Evolutionary conservation across 1,140 invertebrate genomes (phyloP), one percentile per base, ranked within the genome.

Genomic region (Portunus trituberculatus): DNA sequence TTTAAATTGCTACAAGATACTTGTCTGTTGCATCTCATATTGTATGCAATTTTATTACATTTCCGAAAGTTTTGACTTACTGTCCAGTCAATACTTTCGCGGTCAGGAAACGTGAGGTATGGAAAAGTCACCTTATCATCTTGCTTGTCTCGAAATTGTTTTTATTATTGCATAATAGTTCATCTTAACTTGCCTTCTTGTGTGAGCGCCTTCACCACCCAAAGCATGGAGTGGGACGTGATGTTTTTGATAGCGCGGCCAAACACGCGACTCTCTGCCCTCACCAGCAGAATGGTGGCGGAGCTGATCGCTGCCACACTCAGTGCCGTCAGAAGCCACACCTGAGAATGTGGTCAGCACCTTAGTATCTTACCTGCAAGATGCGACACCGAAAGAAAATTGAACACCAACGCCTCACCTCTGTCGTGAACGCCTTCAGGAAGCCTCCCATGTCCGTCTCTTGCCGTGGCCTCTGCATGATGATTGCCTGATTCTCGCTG

Each of bases 201-300:
- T 46, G 93, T 91, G 3, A 94, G 14, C 7, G 88, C 90, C 29
- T 94, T 88, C n/a, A 94, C n/a, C 20, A 94, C 88, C 67, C 93
- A 91, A 20, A 83, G 25, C 25, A 31, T 6, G 0, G 48, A 48
- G 14, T 89, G 89, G 7, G 59, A 76, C 3, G 4, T n/a, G 20
- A 94, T 4, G n/a, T 91, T 48, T 29, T 83, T 91, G 32, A 28
- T 76, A 59, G 0, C 0, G 0, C 6, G 0, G 59, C 25, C 39
- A 32, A 94, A 94, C 8, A 94, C 32, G 28, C 39, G 87, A 0
- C 28, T 84, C 45, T 94, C 93, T 0, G 87, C 93, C 93, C 59
- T 46, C 39, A 94, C 87, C 28, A 92, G 6, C 29, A 92, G 32
- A 0, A 39, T 45, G 28, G 82, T 76, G 32, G 88, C 52, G 45